These are phyloP conservation scores for Trichonephila clavata DNA, from an alignment of 1,140 invertebrate genomes.

Conservation along the genomic window DNA sequence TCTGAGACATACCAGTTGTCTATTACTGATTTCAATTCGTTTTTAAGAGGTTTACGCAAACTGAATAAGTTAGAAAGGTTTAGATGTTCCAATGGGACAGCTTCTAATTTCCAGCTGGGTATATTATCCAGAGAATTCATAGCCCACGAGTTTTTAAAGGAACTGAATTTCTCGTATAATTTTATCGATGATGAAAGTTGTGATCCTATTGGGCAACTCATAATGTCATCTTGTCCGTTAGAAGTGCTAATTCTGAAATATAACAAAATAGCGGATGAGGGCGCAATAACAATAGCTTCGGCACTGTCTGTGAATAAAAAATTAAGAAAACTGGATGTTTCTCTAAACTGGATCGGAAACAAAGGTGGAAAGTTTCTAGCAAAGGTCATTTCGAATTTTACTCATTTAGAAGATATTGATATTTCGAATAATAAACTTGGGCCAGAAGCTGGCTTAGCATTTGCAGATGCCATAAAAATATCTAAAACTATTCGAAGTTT, in stretches of 20 bases:
- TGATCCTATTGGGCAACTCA: slow-evolving; percentile 25
- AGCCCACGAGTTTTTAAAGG: neutral
- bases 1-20: neutral
- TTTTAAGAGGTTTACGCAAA: neutral
- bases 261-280: slow-evolving; percentile 23
- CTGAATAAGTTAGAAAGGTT: slow-evolving; percentile 4
- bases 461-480: neutral
- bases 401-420: slow-evolving; percentile 4
- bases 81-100: slow-evolving; percentile 38
- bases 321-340: slow-evolving; percentile 35
- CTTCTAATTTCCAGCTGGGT: neutral
- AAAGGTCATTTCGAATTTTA: neutral
- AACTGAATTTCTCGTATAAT: slow-evolving; percentile 38
- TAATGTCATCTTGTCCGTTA: slow-evolving; percentile 11
- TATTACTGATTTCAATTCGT: slow-evolving; percentile 40
- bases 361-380: slow-evolving; percentile 38
- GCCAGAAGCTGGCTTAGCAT: neutral
- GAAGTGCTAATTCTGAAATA: slow-evolving; percentile 24
- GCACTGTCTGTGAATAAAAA: slow-evolving; percentile 6
- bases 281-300: slow-evolving; percentile 12
- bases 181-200: slow-evolving; percentile 25
- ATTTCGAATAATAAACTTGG: slow-evolving; percentile 51
- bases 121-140: neutral
- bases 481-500: neutral
- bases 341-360: slow-evolving; percentile 51